Conservation (phyloP, 2,797 vertebrate genomes). For the Chaetodon trifasciatus region DNA sequence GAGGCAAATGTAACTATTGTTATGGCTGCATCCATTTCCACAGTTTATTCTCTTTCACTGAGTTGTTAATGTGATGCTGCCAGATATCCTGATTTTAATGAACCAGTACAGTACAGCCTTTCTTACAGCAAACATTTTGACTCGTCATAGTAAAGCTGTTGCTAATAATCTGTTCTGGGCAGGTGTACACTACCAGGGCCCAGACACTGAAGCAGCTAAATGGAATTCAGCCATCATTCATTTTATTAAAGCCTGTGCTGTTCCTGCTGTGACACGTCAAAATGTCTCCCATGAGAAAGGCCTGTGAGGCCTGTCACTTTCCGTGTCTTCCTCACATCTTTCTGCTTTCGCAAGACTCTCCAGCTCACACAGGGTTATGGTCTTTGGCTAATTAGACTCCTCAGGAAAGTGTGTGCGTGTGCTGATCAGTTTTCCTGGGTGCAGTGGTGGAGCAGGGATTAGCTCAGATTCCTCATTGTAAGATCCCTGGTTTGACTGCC, state of each 20-base stretch:
- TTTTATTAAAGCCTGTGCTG: constrained; percentile 1
- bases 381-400: constrained; percentile 22
- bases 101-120: neutral
- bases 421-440: neutral
- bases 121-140: neutral
- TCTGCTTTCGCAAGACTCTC: neutral
- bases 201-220: constrained; percentile 1
- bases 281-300: constrained; percentile 1
- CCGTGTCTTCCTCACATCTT: neutral
- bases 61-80: no score
- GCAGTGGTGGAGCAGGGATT: constrained; percentile 1
- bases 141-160: neutral
- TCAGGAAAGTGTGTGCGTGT: neutral
- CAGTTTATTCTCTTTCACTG: neutral
- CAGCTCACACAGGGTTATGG: constrained; percentile 1
- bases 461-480: neutral
- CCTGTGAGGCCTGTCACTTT: constrained; percentile 4
- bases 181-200: neutral
- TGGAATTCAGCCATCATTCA: constrained; percentile 17
- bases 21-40: neutral
- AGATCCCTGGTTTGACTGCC: constrained; percentile 13
- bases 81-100: neutral
- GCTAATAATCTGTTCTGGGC: neutral
- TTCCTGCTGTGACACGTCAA: constrained; percentile 2
- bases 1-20: constrained; percentile 19